A percentile compares a stretch with the other conserved stretches of the same genome.
These are phyloP conservation scores for Echinometra lucunter DNA, from an alignment of 53 echinoderm and acorn worm species.

Conservation along the genomic window DNA sequence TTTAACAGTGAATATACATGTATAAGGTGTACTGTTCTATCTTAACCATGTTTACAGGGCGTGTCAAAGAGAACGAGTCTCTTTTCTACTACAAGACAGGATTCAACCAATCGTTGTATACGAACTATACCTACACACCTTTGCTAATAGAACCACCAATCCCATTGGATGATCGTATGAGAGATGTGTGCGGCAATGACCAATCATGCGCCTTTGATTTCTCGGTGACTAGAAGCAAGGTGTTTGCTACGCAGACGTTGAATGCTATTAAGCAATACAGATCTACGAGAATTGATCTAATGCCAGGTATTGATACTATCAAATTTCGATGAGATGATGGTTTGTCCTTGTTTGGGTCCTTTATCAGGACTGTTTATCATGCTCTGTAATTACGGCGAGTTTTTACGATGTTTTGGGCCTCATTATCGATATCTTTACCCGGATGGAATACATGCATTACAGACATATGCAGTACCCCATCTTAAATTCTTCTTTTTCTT, in stretches of 20 bases:
- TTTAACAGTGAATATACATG: neutral
- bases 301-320: neutral
- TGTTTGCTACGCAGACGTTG: slow-evolving; percentile 19
- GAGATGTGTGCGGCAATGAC: slow-evolving; percentile 8
- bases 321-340: too few species aligned
- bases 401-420: neutral
- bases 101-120: slow-evolving; percentile 25
- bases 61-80: neutral
- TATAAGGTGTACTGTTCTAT: neutral
- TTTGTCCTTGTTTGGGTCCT: neutral
- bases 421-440: too few species aligned
- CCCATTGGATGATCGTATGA: slow-evolving; percentile 5
- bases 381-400: too few species aligned
- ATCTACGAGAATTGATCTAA: neutral
- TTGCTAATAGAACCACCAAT: neutral
- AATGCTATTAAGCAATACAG: neutral
- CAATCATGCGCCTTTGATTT: slow-evolving; percentile 42
- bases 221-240: neutral
- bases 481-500: too few species aligned
- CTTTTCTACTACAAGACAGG: slow-evolving; percentile 20
- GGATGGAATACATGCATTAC: too few species aligned
- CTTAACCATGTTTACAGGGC: neutral
- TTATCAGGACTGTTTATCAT: neutral
- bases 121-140: slow-evolving; percentile 13
- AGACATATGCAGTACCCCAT: too few species aligned